Conservation (phyloP, 2,113 vertebrate species). For the Neogobius melanostomus region DNA sequence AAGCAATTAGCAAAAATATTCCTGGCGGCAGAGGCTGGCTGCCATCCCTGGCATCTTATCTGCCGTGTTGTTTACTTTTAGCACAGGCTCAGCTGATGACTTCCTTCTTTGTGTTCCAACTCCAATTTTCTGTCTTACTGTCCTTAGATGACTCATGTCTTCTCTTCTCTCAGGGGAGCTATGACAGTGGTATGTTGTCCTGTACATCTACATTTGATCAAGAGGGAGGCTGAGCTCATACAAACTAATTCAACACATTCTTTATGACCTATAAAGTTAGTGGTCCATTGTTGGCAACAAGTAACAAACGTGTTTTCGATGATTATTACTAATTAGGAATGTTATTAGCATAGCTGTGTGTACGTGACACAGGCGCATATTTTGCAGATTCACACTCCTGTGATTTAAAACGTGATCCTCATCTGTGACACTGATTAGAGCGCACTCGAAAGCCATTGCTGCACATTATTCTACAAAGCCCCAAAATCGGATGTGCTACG, state of each 20-base stretch:
- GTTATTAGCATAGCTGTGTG: not conserved
- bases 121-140: not conserved
- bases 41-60: not conserved
- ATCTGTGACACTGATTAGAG: slow-evolving; percentile 30
- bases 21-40: not conserved
- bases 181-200: not conserved
- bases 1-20: not conserved
- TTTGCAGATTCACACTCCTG: too few species aligned
- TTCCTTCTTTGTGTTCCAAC: not conserved
- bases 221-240: not conserved
- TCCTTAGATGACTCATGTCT: not conserved
- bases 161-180: not conserved
- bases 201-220: not conserved
- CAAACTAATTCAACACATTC: not conserved
- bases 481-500: slow-evolving; percentile 32
- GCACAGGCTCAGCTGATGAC: not conserved
- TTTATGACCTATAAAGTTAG: not conserved
- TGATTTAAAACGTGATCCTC: slow-evolving; percentile 18
- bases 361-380: not conserved
- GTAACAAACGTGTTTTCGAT: not conserved
- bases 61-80: not conserved
- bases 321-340: not conserved
- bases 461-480: slow-evolving; percentile 33
- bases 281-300: too few species aligned
- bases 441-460: slow-evolving; percentile 31